Conservation (phyloP, 2,888 invertebrate genomes). For the Agrenia bidenticulata region DNA sequence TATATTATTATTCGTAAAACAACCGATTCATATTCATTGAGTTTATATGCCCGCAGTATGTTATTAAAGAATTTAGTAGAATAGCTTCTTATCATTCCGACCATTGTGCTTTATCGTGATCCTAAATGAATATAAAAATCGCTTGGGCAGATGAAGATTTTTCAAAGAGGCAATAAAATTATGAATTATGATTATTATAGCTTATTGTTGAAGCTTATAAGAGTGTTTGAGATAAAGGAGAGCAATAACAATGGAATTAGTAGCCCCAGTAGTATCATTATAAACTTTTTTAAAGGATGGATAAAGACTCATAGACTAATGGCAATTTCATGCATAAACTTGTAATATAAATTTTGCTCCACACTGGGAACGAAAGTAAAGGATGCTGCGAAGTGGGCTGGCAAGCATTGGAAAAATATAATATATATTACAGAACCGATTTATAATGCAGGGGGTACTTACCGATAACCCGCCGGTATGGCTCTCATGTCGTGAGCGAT, state of each 20-base stretch:
- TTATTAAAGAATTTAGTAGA: too few relatives aligned
- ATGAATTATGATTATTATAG: neutral
- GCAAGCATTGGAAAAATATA: too few relatives aligned
- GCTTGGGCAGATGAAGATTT: neutral
- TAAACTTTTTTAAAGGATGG: too few relatives aligned
- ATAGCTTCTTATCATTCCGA: too few relatives aligned
- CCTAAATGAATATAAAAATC: neutral
- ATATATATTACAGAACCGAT: too few relatives aligned
- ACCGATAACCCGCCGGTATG: slow-evolving; percentile 29
- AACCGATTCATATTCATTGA: too few relatives aligned
- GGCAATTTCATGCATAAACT: neutral
- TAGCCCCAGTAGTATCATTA: neutral
- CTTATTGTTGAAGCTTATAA: neutral
- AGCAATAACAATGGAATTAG: neutral
- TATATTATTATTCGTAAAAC: too few relatives aligned
- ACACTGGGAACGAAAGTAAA: too few relatives aligned
- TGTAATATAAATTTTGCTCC: neutral
- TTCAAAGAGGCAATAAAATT: neutral
- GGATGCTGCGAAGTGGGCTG: too few relatives aligned
- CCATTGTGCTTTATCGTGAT: too few relatives aligned
- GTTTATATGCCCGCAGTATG: too few relatives aligned
- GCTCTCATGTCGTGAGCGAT: slow-evolving; percentile 27
- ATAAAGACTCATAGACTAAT: too few relatives aligned
- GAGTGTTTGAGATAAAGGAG: slow-evolving; percentile 5
- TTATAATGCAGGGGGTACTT: slow-evolving; percentile 6